Conservation (phyloP, 2,888 invertebrate species). For the Andrena praecox region DNA sequence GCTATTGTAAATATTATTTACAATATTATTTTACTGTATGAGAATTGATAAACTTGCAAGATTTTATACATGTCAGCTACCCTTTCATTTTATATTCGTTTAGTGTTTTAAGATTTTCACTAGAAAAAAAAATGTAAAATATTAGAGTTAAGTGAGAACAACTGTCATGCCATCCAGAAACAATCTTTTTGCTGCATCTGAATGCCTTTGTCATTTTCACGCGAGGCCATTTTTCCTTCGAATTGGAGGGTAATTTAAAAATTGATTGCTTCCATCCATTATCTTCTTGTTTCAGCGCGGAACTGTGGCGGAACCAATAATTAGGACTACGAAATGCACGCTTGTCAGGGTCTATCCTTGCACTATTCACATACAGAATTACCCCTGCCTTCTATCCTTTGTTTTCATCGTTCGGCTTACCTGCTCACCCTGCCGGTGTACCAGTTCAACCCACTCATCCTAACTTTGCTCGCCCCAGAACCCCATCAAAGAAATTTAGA, state of each 20-base stretch:
- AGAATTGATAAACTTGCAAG: not conserved
- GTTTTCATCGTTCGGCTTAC: constrained; percentile 58
- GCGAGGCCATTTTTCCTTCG: constrained; percentile 24
- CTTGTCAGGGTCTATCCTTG: constrained; percentile 65
- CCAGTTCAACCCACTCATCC: constrained; percentile 62
- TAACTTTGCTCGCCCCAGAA: constrained; percentile 37
- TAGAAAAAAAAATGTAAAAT: no score
- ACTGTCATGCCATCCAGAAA: not conserved
- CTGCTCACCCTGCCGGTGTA: constrained; percentile 52
- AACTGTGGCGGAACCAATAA: constrained; percentile 79
- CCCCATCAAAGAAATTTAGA: constrained; percentile 24
- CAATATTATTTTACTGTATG: not conserved
- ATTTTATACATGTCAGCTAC: not conserved
- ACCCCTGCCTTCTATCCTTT: constrained; percentile 46
- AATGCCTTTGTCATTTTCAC: constrained; percentile 25
- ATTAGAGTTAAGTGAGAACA: constrained; percentile 3
- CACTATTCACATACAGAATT: constrained; percentile 58
- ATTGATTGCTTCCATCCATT: constrained; percentile 83
- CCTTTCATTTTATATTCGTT: not conserved
- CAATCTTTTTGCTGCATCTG: constrained; percentile 23
- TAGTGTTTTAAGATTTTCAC: no score
- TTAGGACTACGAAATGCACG: constrained; percentile 72
- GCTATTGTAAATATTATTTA: no score
- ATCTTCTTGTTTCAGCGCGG: constrained; percentile 79
- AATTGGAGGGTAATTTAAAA: constrained; percentile 67